Percentiles rank a stretch among this genome's conserved stretches.
Conservation (phyloP, 2,888 invertebrate species). For the Macaria notata region DNA sequence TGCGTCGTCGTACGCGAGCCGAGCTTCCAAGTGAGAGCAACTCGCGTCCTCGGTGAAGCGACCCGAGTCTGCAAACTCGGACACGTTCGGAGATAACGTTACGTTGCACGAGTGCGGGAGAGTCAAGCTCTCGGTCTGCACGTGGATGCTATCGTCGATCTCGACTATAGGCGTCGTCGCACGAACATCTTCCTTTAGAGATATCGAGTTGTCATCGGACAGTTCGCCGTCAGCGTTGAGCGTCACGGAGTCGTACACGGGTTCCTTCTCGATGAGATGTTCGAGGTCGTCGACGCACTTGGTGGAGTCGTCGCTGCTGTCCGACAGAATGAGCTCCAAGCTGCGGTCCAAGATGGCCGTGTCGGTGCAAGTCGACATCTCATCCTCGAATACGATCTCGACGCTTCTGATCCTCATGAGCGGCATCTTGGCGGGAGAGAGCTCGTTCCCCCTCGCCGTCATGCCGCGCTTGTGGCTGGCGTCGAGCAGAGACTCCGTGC, state of each 20-base stretch:
- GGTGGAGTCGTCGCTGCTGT: slow-evolving; percentile 73
- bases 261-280: slow-evolving; percentile 53
- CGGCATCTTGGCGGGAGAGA: slow-evolving; percentile 71
- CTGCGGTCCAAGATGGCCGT: slow-evolving; percentile 63
- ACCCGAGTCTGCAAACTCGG: slow-evolving; percentile 70
- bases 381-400: slow-evolving; percentile 76
- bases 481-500: slow-evolving; percentile 57
- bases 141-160: slow-evolving; percentile 44
- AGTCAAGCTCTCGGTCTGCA: slow-evolving; percentile 48
- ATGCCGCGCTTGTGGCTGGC: slow-evolving; percentile 51
- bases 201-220: slow-evolving; percentile 65
- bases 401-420: slow-evolving; percentile 75
- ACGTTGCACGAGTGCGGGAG: slow-evolving; percentile 49
- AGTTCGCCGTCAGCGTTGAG: slow-evolving; percentile 69
- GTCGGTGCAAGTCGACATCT: slow-evolving; percentile 71
- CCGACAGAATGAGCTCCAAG: slow-evolving; percentile 61
- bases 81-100: slow-evolving; percentile 58
- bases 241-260: slow-evolving; percentile 60
- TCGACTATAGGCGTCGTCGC: slow-evolving; percentile 41
- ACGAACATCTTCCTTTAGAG: slow-evolving; percentile 48
- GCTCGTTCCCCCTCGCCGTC: slow-evolving; percentile 68
- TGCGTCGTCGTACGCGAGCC: slow-evolving; percentile 62
- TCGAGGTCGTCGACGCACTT: slow-evolving; percentile 72
- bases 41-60: slow-evolving; percentile 70
- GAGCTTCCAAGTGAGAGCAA: slow-evolving; percentile 60